These are phyloP conservation scores for Hemitrygon akajei DNA, from an alignment of 2,797 vertebrate species.

Conservation along the genomic window DNA sequence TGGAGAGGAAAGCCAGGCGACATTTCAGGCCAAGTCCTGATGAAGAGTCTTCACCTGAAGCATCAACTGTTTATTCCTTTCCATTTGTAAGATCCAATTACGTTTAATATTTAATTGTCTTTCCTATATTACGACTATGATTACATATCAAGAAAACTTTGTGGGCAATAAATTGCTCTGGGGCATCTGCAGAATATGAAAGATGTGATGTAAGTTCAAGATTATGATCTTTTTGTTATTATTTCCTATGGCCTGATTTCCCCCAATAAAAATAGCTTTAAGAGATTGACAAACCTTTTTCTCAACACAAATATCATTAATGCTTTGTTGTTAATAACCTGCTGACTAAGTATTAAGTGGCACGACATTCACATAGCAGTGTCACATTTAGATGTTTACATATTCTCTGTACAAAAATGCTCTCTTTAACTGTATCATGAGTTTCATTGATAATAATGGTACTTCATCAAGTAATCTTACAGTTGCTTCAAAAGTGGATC, in stretches of 20 bases:
- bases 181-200: background rate
- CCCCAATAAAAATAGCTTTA: background rate
- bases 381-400: background rate
- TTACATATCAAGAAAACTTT: background rate
- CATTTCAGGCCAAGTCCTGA: too few relatives aligned
- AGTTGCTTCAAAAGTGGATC: background rate
- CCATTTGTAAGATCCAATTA: background rate
- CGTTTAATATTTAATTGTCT: background rate
- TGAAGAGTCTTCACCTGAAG: too few relatives aligned
- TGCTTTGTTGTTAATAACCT: background rate
- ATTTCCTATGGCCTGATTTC: background rate
- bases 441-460: background rate
- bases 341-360: background rate
- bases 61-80: too few relatives aligned
- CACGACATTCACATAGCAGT: background rate
- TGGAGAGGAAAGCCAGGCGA: too few relatives aligned
- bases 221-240: background rate
- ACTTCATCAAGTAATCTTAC: background rate
- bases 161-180: background rate
- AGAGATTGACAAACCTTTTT: background rate
- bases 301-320: background rate
- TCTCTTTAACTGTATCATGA: background rate
- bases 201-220: background rate
- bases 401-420: background rate
- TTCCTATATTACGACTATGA: background rate